Evolutionary conservation across 2,797 vertebrate genomes (phyloP).

Genomic region (Oryzias sinensis): DNA sequence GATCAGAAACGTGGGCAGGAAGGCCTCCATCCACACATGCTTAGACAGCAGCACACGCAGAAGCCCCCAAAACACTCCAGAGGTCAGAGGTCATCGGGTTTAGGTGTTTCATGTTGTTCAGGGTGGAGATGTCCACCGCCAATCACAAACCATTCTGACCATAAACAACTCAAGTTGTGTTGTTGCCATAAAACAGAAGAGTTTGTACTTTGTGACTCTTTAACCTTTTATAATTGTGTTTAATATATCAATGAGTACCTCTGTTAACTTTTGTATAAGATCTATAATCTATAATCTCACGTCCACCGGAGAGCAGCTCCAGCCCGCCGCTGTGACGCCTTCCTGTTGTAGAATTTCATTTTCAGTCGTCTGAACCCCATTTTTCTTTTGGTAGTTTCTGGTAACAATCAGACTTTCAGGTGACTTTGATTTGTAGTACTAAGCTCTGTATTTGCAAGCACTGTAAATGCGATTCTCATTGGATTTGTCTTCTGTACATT

Average conservation of each 20-base stretch:
- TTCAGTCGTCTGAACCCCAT: slow-evolving; percentile 77
- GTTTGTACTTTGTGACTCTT: slow-evolving; percentile 84
- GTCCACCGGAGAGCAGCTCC: slow-evolving; percentile 68
- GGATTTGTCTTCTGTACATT: slow-evolving; percentile 88
- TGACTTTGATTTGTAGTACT: slow-evolving; percentile 88
- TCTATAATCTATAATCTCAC: slow-evolving; percentile 74
- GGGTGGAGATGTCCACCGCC: slow-evolving; percentile 48
- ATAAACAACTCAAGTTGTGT: slow-evolving; percentile 71
- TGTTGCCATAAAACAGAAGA: slow-evolving; percentile 80
- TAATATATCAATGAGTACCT: slow-evolving; percentile 87
- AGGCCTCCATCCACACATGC: too few relatives aligned
- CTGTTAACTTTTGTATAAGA: slow-evolving; percentile 85
- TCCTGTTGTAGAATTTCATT: slow-evolving; percentile 78
- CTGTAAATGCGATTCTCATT: slow-evolving; percentile 90
- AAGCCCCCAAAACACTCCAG: too few relatives aligned
- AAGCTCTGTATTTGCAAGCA: slow-evolving; percentile 90
- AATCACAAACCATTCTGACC: slow-evolving; percentile 62
- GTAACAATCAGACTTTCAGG: slow-evolving; percentile 81
- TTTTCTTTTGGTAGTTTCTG: slow-evolving; percentile 80
- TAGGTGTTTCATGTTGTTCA: slow-evolving; percentile 24
- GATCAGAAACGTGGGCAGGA: too few relatives aligned
- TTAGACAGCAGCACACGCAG: too few relatives aligned
- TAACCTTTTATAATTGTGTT: slow-evolving; percentile 87
- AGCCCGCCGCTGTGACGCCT: slow-evolving; percentile 76
- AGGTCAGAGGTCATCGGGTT: too few relatives aligned